Evolutionary conservation across 2,113 vertebrate species (phyloP), one percentile per base, ranked within the genome.

Genomic region (Phylloscopus trochilus): DNA sequence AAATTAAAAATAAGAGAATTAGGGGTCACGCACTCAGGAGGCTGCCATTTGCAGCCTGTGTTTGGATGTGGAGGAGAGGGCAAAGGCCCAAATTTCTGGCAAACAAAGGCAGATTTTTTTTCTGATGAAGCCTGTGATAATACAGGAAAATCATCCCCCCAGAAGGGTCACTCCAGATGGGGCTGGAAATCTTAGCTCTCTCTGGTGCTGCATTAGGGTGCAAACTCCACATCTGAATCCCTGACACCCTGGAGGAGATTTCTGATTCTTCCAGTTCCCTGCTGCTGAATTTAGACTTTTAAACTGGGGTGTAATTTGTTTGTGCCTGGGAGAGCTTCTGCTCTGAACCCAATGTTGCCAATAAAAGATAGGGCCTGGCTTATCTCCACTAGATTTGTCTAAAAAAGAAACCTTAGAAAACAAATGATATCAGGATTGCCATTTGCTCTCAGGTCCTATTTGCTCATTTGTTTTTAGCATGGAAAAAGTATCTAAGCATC

Each of bases 341-440:
- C 31, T 13, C 20, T 68, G 51, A 78, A 43, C 8, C 2, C 3
- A 1, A 0, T 22, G 9, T 13, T 59, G 22, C 10, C 2, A 2
- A 2, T 76, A 46, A 89, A 85, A 55, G 66, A 64, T 11, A 60
- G 37, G 37, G 55, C 41, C 30, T 76, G 66, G 18, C 9, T 93
- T 43, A 87, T 76, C 66, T 76, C 66, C 10, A 11, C 58, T 35
- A 4, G 4, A 1, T 85, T 84, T 66, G 27, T 47, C 58, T 86
- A 35, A 30, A 70, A 85, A 83, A 6, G 5, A 64, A 89, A 62
- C 3, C 17, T 21, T 62, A 33, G 30, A 43, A 78, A 91, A 87
- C 20, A 62, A 89, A 87, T 53, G 2, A 19, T 55, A 21, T 63
- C 26, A 3, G 13, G 56, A 19, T 24, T 92, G 15, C 49, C 26